Evolutionary conservation across 2,888 invertebrate genomes (phyloP).

Genomic region (Acanthosepion pharaonis): DNA sequence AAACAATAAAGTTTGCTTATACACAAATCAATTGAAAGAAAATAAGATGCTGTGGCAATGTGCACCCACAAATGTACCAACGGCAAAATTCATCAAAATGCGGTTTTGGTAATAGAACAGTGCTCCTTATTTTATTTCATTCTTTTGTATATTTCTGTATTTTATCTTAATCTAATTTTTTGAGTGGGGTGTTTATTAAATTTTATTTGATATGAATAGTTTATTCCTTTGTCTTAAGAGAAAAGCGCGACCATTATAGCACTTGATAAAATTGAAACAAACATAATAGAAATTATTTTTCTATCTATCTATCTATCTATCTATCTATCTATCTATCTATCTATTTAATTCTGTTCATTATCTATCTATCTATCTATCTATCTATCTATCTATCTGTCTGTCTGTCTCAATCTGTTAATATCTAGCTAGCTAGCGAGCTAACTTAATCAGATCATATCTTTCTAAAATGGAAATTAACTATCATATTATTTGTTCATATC

Average conservation of each 20-base stretch:
- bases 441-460: too few species aligned
- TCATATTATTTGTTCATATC: too few species aligned
- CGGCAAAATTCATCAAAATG: constrained; percentile 1
- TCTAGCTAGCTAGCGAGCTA: too few species aligned
- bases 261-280: not conserved
- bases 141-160: too few species aligned
- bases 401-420: not conserved
- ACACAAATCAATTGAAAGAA: constrained; percentile 18
- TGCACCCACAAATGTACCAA: not conserved
- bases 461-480: too few species aligned
- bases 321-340: not conserved
- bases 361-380: not conserved
- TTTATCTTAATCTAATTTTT: not conserved
- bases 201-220: not conserved
- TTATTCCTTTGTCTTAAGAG: constrained; percentile 2
- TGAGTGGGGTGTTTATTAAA: not conserved
- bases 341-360: not conserved
- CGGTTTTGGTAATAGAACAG: not conserved
- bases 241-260: not conserved
- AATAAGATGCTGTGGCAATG: not conserved
- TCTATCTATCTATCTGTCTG: not conserved
- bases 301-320: not conserved
- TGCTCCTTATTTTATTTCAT: not conserved
- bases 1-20: not conserved
- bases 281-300: not conserved